phyloP scores from a whole-genome alignment of 2,797 vertebrate genomes.

The Phrynocephalus guinanensis region DNA sequence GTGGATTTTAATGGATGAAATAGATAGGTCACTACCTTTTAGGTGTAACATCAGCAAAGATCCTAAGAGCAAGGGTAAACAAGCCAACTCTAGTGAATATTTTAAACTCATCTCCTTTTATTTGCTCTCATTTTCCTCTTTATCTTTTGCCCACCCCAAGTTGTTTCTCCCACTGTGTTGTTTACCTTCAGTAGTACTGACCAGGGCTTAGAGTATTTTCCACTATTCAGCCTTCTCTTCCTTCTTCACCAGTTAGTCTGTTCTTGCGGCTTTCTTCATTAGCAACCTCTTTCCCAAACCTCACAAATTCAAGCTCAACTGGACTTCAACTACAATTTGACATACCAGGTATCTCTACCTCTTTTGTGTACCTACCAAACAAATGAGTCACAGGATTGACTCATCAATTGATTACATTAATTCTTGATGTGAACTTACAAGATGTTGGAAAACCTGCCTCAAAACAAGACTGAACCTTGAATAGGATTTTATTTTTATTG shows the following conservation, averaged over 20 bases:
- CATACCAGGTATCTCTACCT: background rate
- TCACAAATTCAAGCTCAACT: background rate
- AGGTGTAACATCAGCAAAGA: constrained; percentile 20
- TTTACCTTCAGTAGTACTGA: background rate
- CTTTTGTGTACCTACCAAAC: background rate
- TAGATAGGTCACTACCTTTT: constrained; percentile 33
- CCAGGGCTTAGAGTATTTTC: background rate
- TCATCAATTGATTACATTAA: too few species aligned
- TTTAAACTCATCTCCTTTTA: background rate
- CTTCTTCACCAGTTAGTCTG: background rate
- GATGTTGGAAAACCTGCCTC: background rate
- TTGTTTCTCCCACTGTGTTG: background rate
- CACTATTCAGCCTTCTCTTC: background rate
- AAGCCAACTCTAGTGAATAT: background rate
- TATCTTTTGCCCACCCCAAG: background rate
- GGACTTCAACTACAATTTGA: background rate
- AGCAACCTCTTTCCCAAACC: background rate
- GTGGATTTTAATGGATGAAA: constrained; percentile 46
- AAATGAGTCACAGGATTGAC: too few species aligned
- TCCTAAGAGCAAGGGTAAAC: constrained; percentile 18
- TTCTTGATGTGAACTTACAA: too few species aligned
- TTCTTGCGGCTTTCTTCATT: background rate
- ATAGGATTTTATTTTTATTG: too few species aligned
- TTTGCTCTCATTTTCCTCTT: background rate
- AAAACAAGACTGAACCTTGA: background rate